Conservation (phyloP, 2,888 invertebrate species). For the Tineola bisselliella region DNA sequence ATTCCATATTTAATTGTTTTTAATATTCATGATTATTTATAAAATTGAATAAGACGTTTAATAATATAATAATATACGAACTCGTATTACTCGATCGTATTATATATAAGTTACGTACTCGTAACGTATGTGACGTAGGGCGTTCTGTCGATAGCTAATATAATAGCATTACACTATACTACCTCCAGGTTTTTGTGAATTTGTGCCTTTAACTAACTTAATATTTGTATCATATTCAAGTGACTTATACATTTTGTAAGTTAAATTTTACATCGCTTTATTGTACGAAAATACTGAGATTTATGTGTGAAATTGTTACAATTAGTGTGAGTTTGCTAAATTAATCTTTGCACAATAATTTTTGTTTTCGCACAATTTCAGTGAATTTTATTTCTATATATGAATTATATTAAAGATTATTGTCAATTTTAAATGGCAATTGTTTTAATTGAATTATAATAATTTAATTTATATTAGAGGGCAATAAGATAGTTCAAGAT, state of each 20-base stretch:
- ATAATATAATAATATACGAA: too few relatives aligned
- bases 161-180: background rate
- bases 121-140: too few relatives aligned
- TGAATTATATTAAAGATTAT: background rate
- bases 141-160: too few relatives aligned
- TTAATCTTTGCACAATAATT: background rate
- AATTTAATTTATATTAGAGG: background rate
- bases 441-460: background rate
- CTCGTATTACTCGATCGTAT: too few relatives aligned
- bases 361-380: background rate
- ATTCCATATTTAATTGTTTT: too few relatives aligned
- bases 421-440: background rate
- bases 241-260: background rate
- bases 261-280: background rate
- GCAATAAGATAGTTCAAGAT: constrained; percentile 3
- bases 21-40: too few relatives aligned
- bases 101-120: too few relatives aligned
- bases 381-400: background rate
- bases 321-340: background rate
- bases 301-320: background rate
- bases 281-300: background rate
- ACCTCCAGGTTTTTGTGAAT: background rate
- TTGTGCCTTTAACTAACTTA: background rate
- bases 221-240: background rate
- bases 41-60: too few relatives aligned